A percentile compares a stretch with the other conserved stretches of the same genome.
phyloP scores from a whole-genome alignment of 2,888 invertebrate genomes.

The Heliconius erato region DNA sequence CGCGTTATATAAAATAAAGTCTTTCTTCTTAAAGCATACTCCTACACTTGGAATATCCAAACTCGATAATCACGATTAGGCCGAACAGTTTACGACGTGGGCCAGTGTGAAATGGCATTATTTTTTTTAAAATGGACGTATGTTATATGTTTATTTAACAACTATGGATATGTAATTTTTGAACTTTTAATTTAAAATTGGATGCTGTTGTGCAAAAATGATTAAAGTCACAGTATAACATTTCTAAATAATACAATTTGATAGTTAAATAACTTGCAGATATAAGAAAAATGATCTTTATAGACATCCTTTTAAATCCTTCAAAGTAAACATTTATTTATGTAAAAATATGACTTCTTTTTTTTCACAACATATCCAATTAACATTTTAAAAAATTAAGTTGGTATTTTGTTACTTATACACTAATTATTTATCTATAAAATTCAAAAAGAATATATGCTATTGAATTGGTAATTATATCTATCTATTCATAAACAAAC shows the following conservation, averaged over 20 bases:
- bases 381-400: not conserved
- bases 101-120: slow-evolving; percentile 27
- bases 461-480: not conserved
- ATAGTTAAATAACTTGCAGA: not conserved
- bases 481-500: not conserved
- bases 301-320: not conserved
- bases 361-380: too few relatives aligned
- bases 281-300: not conserved
- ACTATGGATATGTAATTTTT: slow-evolving; percentile 32
- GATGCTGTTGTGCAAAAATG: not conserved
- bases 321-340: not conserved
- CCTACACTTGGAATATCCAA: slow-evolving; percentile 44
- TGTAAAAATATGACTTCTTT: too few relatives aligned
- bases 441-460: not conserved
- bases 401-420: not conserved
- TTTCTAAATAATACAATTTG: not conserved
- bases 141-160: slow-evolving; percentile 22
- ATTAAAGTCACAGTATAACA: not conserved
- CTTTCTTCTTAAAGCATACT: slow-evolving; percentile 50
- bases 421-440: not conserved
- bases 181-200: slow-evolving; percentile 3
- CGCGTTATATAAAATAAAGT: slow-evolving; percentile 52
- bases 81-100: slow-evolving; percentile 36
- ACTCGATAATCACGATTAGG: slow-evolving; percentile 47
- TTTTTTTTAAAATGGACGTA: slow-evolving; percentile 2